These are phyloP conservation scores for Atherinosoma microstoma DNA, from an alignment of 2,797 vertebrate genomes.

Conservation along the genomic window DNA sequence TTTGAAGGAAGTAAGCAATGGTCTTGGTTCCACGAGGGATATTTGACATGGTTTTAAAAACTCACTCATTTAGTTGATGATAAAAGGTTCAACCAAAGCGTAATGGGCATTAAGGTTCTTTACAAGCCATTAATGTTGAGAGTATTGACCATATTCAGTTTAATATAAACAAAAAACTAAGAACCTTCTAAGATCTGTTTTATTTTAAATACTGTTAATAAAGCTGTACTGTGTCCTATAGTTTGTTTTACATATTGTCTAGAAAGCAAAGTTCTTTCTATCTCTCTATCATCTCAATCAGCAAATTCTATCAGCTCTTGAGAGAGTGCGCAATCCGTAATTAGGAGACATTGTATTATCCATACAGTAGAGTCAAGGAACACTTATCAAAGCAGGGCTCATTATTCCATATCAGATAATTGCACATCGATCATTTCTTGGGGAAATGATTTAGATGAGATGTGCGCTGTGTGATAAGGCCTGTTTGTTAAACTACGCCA, in stretches of 20 bases:
- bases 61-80: not conserved
- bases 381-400: constrained; percentile 77
- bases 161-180: not conserved
- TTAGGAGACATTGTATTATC: constrained; percentile 67
- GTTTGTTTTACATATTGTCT: constrained; percentile 33
- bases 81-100: not conserved
- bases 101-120: not conserved
- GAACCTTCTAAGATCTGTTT: not conserved
- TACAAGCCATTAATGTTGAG: not conserved
- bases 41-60: constrained; percentile 7
- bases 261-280: constrained; percentile 44
- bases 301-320: constrained; percentile 63
- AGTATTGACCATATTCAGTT: not conserved
- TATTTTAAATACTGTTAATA: not conserved
- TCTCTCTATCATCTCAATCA: constrained; percentile 60
- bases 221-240: not conserved
- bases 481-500: constrained; percentile 72
- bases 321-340: constrained; percentile 59
- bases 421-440: constrained; percentile 83
- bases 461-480: constrained; percentile 71
- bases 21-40: not conserved
- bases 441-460: constrained; percentile 82
- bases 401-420: constrained; percentile 84
- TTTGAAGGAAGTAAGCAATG: constrained; percentile 3
- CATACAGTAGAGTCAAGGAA: constrained; percentile 70